Conservation (phyloP, 2,888 invertebrate species). For the Antheraea assamensis region DNA sequence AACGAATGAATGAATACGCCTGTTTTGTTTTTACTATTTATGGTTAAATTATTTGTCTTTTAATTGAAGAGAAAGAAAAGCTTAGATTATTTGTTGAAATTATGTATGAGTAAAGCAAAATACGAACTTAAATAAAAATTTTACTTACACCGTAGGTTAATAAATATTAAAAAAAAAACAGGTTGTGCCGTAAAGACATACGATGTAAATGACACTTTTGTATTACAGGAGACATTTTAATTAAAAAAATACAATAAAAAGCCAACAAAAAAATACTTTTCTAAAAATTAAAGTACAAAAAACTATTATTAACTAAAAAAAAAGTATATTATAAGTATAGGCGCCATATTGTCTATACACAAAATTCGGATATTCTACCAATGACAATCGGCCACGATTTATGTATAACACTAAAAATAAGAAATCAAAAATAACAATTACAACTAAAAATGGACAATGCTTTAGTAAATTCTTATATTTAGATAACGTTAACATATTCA, state of each 20-base stretch:
- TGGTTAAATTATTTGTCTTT: background rate
- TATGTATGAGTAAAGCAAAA: background rate
- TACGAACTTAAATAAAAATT: background rate
- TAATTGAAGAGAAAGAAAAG: background rate
- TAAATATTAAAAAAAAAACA: too few relatives aligned
- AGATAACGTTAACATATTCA: background rate
- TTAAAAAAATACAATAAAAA: too few relatives aligned
- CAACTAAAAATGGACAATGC: background rate
- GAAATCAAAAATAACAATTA: background rate
- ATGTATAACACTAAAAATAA: too few relatives aligned
- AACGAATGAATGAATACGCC: too few relatives aligned
- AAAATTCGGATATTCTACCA: background rate
- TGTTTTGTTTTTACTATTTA: constrained; percentile 10
- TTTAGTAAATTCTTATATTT: background rate
- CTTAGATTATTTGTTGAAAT: background rate
- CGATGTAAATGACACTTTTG: too few relatives aligned
- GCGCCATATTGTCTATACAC: background rate
- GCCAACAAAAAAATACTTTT: too few relatives aligned
- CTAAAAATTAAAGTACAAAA: too few relatives aligned
- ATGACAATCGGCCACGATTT: background rate
- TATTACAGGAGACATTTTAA: too few relatives aligned
- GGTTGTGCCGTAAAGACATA: too few relatives aligned
- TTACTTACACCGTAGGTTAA: too few relatives aligned
- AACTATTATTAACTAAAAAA: background rate
- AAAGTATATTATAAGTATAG: background rate